These are phyloP conservation scores for Lampris incognitus DNA, from an alignment of 2,113 vertebrate species.

Conservation along the genomic window DNA sequence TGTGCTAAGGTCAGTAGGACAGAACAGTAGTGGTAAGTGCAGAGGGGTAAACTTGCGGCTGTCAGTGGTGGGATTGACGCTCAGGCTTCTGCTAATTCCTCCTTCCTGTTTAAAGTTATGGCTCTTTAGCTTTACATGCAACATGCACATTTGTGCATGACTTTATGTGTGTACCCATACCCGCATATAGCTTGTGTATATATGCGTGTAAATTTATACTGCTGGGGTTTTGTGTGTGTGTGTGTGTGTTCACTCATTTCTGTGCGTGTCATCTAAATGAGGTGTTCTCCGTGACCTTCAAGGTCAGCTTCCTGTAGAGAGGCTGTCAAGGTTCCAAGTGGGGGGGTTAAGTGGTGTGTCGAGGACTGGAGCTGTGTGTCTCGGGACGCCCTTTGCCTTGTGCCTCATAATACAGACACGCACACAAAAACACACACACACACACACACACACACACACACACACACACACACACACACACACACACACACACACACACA, in stretches of 20 bases:
- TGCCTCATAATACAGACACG: conserved; percentile 45
- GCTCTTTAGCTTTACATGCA: conserved; percentile 24
- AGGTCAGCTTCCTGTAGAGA: conserved; percentile 74
- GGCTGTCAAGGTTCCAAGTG: conserved; percentile 77
- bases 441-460: conserved; percentile 41
- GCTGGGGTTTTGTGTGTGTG: conserved; percentile 31
- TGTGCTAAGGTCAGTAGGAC: conserved; percentile 20
- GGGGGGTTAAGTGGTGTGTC: conserved; percentile 77
- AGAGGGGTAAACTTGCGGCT: conserved; percentile 50
- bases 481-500: conserved; percentile 1
- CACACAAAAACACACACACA: conserved; percentile 71
- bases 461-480: not conserved
- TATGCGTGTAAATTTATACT: conserved; percentile 41
- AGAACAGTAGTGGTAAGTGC: conserved; percentile 57
- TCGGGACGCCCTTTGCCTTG: conserved; percentile 58
- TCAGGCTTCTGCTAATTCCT: conserved; percentile 65
- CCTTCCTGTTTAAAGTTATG: conserved; percentile 62
- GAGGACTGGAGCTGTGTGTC: conserved; percentile 52
- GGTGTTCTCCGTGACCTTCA: conserved; percentile 65
- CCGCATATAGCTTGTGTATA: not conserved
- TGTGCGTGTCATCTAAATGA: conserved; percentile 65
- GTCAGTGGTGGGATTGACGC: conserved; percentile 63
- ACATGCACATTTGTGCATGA: not conserved
- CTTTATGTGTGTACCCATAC: conserved; percentile 33
- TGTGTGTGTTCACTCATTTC: conserved; percentile 16